Percentiles rank a stretch among this genome's conserved stretches.
Evolutionary conservation across 1,140 invertebrate genomes (phyloP).

Genomic region (Drosophila kikkawai): DNA sequence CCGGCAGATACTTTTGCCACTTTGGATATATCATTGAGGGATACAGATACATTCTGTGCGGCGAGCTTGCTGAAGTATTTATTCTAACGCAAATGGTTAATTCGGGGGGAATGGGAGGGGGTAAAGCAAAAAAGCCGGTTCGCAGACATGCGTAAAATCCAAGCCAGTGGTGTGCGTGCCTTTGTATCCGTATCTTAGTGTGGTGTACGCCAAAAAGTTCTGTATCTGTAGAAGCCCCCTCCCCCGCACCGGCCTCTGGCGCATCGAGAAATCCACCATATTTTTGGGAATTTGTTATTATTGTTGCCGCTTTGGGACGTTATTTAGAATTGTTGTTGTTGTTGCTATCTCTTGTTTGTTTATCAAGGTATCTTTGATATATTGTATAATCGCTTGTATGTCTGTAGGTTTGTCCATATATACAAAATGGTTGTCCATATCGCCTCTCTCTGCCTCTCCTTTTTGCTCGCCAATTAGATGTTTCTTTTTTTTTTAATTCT

Average conservation of each 20-base stretch:
- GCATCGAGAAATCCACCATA: constrained; percentile 48
- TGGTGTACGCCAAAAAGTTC: constrained; percentile 38
- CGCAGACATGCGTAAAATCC: constrained; percentile 72
- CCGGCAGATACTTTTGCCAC: constrained; percentile 9
- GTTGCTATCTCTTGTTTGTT: constrained; percentile 32
- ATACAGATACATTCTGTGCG: constrained; percentile 43
- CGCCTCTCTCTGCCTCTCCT: constrained; percentile 9
- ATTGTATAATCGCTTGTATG: constrained; percentile 20
- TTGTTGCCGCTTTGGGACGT: constrained; percentile 11
- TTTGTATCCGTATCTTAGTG: constrained; percentile 14
- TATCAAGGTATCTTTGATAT: constrained; percentile 34
- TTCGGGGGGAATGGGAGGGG: not conserved
- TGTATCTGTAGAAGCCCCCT: constrained; percentile 28
- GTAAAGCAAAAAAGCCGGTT: constrained; percentile 68
- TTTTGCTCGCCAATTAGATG: constrained; percentile 5
- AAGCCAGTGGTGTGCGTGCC: constrained; percentile 3
- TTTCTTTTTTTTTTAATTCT: constrained; percentile 18
- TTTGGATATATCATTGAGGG: constrained; percentile 44
- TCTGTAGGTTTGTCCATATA: not conserved
- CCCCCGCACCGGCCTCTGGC: constrained; percentile 4
- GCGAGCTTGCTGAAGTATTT: constrained; percentile 30
- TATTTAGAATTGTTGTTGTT: constrained; percentile 24
- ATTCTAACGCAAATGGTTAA: constrained; percentile 56
- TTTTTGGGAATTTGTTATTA: constrained; percentile 27
- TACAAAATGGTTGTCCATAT: constrained; percentile 2